Evolutionary conservation across 2,797 vertebrate species (phyloP), one percentile per base, ranked within the genome.

Genomic region (Cyprinella venusta): DNA sequence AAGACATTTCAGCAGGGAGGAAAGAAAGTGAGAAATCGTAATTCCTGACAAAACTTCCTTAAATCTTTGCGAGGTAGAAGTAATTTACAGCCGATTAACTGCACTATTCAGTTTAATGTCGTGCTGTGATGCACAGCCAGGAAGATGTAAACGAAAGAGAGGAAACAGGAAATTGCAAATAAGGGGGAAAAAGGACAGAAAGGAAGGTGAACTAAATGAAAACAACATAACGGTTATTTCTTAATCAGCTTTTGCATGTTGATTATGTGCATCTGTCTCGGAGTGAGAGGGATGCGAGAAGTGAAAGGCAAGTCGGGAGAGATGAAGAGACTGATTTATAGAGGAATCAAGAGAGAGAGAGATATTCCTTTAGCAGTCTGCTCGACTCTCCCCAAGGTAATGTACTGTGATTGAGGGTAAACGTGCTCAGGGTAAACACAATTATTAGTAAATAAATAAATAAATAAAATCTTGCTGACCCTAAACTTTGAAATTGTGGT

Each of bases 11-110:
- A 42, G 50, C n/a, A 21, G n/a, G 78, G 26, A 26, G 16, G 36
- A 24, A 36, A n/a, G 5, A 80, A 8, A 71, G 59, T 67, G 50
- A 54, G 21, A 67, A 54, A 81, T 77, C 83, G 50, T 79, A 4
- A 59, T 81, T 33, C 54, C 40, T 15, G 19, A 82, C 21, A 13
- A 18, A 26, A 69, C 80, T 76, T 70, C 65, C 70, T 54, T 63
- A 68, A 21, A 0, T 40, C 54, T 76, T 84, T 69, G 75, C 50
- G 36, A 72, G 61, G 64, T 50, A 38, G 21, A 24, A 76, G 65
- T 89, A 79, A 92, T 91, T 88, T 88, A 87, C 54, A 83, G 84
- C 18, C 36, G 24, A 87, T 90, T 87, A 88, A 85, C 33, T 76
- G 54, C 21, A 79, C 80, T 83, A 52, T 81, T 71, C 80, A 54